These are phyloP conservation scores for Pollenia angustigena DNA, from an alignment of 2,888 invertebrate genomes.

Conservation along the genomic window DNA sequence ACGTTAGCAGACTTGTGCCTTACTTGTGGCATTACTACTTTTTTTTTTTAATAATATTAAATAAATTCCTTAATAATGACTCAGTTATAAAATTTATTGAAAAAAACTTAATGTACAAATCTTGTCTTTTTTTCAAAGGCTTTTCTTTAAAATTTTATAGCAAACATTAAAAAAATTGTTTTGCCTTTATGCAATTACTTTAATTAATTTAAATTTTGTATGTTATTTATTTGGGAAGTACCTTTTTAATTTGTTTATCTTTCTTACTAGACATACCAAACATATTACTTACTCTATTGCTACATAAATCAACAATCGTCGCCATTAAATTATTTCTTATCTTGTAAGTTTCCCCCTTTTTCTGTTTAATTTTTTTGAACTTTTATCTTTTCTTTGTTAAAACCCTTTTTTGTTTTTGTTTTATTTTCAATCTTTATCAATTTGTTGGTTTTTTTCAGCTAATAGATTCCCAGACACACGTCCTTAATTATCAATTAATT, in stretches of 20 bases:
- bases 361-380: neutral
- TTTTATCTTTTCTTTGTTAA: slow-evolving; percentile 11
- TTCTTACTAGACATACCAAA: neutral
- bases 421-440: neutral
- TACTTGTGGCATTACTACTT: neutral
- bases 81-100: slow-evolving; percentile 11
- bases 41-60: neutral
- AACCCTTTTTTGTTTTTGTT: neutral
- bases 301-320: slow-evolving; percentile 10
- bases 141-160: too few species aligned
- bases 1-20: neutral
- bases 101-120: too few species aligned
- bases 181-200: slow-evolving; percentile 4
- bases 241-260: slow-evolving; percentile 27
- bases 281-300: neutral
- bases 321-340: slow-evolving; percentile 57
- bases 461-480: slow-evolving; percentile 38
- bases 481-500: slow-evolving; percentile 31
- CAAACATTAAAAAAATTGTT: neutral
- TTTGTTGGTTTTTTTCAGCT: neutral
- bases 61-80: slow-evolving; percentile 53
- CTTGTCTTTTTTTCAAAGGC: too few species aligned
- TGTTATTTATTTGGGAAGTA: slow-evolving; percentile 49
- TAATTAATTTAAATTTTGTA: neutral
- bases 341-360: slow-evolving; percentile 15